Conservation (phyloP, 2,888 invertebrate genomes). For the Sarcophaga caerulescens region DNA sequence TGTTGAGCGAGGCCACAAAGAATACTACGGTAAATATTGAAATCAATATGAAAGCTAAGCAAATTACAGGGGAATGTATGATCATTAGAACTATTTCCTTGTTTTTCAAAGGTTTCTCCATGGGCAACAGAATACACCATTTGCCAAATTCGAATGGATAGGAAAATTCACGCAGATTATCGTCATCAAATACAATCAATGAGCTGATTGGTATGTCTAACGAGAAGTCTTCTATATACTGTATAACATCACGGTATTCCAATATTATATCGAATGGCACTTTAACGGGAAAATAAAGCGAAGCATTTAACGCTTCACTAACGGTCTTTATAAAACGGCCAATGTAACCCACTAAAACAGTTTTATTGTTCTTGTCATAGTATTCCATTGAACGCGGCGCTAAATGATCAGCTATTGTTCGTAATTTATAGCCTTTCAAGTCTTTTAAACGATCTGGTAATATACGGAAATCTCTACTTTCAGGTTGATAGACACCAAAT, state of each 20-base stretch:
- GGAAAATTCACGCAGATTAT: constrained; percentile 48
- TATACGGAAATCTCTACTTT: neutral
- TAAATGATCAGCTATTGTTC: constrained; percentile 57
- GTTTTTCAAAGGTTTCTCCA: constrained; percentile 44
- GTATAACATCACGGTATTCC: constrained; percentile 31
- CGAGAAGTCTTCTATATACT: constrained; percentile 45
- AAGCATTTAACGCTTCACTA: constrained; percentile 41
- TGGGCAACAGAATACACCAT: constrained; percentile 64
- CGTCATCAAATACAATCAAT: neutral
- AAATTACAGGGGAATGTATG: constrained; percentile 30
- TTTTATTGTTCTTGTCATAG: constrained; percentile 32
- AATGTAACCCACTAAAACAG: constrained; percentile 49
- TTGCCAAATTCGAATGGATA: constrained; percentile 62
- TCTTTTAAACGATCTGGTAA: constrained; percentile 49
- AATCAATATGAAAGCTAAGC: constrained; percentile 31
- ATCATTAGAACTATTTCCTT: constrained; percentile 41
- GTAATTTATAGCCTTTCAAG: constrained; percentile 53
- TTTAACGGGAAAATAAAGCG: constrained; percentile 28
- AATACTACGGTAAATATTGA: constrained; percentile 21
- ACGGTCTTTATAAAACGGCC: constrained; percentile 50
- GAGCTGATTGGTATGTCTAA: constrained; percentile 57
- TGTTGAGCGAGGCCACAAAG: neutral
- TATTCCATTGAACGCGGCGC: constrained; percentile 58
- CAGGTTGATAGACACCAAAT: neutral
- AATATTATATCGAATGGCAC: constrained; percentile 20